Evolutionary conservation across 2,797 vertebrate species (phyloP).

Genomic region (Gallinago nigripennis): DNA sequence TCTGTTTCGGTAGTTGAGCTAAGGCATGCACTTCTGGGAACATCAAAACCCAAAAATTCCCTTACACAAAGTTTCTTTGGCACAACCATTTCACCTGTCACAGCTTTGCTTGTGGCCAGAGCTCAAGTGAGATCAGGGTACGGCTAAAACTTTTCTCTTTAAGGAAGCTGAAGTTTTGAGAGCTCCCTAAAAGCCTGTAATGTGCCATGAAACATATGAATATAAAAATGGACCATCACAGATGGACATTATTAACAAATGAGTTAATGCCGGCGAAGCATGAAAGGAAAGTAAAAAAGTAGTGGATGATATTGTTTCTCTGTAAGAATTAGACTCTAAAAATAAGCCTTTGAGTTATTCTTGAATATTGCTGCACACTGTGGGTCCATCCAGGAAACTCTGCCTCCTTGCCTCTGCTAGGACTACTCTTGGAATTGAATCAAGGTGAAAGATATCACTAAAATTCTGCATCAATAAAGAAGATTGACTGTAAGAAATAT

Average conservation of each 20-base stretch:
- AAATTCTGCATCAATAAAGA: background rate
- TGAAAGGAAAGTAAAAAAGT: background rate
- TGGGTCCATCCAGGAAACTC: background rate
- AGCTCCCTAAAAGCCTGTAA: background rate
- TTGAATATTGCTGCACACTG: background rate
- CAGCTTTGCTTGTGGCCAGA: background rate
- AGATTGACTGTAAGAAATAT: background rate
- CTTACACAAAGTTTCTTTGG: background rate
- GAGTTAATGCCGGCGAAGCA: background rate
- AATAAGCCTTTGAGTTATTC: background rate
- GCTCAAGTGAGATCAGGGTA: background rate
- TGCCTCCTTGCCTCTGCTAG: background rate
- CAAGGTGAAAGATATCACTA: accelerated
- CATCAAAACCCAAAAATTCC: background rate
- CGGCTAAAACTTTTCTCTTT: background rate
- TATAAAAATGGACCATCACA: background rate
- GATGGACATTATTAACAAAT: conserved; percentile 35
- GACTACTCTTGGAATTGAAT: background rate
- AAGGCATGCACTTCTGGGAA: background rate
- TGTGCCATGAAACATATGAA: background rate
- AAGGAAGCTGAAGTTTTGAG: background rate
- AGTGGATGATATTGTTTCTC: background rate
- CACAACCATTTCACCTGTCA: background rate
- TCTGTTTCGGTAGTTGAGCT: background rate
- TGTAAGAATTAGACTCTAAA: background rate